phyloP scores from a whole-genome alignment of 2,113 vertebrate species.

The Tupaia chinensis region DNA sequence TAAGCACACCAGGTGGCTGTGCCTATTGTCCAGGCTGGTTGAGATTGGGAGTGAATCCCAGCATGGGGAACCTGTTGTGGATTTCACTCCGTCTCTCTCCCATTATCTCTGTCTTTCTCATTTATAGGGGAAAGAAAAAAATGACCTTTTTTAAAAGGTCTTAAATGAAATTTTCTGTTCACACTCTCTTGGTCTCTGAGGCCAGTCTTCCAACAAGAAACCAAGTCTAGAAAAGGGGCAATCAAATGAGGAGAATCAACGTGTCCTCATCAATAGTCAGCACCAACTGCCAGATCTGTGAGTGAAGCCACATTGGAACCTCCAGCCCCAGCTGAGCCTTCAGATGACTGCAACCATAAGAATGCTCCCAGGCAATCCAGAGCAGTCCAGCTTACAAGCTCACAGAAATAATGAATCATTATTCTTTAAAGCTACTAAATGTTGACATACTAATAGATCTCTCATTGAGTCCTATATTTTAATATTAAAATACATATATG shows the following conservation, averaged over 20 bases:
- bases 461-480: conserved; percentile 39
- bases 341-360: accelerated
- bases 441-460: background rate
- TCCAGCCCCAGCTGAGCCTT: background rate
- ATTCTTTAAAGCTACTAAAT: background rate
- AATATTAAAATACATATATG: conserved; percentile 13
- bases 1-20: too few species aligned
- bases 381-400: background rate
- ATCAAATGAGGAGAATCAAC: background rate
- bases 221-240: background rate
- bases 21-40: too few species aligned
- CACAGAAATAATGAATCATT: background rate
- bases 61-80: too few species aligned
- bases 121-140: too few species aligned
- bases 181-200: background rate
- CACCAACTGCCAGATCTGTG: background rate
- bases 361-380: background rate
- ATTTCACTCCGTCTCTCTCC: too few species aligned
- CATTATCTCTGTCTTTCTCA: too few species aligned
- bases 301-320: background rate
- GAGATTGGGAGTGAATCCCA: too few species aligned
- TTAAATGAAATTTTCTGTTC: background rate
- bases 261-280: background rate
- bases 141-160: background rate
- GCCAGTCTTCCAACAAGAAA: background rate